Conservation (phyloP, 2,797 vertebrate species). For the Ciconia nigra region DNA sequence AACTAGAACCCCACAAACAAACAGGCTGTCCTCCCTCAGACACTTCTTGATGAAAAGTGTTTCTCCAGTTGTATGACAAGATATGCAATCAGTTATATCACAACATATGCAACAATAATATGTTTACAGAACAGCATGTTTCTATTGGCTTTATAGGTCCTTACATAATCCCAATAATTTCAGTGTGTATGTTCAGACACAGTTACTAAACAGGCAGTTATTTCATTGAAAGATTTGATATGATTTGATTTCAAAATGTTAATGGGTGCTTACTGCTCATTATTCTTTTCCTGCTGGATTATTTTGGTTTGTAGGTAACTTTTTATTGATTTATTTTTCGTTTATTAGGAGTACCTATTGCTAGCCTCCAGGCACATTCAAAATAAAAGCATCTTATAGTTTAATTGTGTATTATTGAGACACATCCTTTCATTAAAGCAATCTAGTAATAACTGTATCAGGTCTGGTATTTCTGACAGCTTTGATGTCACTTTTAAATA, state of each 20-base stretch:
- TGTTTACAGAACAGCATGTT: background rate
- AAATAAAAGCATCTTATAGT: background rate
- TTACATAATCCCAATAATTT: background rate
- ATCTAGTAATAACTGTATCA: background rate
- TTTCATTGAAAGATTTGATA: background rate
- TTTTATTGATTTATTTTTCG: background rate
- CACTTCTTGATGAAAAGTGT: background rate
- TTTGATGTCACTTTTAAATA: slow-evolving; percentile 1
- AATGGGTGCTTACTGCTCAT: background rate
- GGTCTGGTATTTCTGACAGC: background rate
- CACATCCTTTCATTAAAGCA: background rate
- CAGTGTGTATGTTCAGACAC: background rate
- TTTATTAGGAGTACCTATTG: background rate
- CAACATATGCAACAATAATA: background rate
- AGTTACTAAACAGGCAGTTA: background rate
- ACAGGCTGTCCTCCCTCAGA: background rate
- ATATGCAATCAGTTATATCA: background rate
- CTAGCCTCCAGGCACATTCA: background rate
- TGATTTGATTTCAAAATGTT: background rate
- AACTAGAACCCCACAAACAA: background rate
- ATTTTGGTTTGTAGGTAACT: background rate
- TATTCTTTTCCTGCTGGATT: background rate
- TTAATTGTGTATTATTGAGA: background rate
- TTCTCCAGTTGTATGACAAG: background rate
- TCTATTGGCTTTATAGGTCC: background rate